Base-by-base conservation (phyloP, 64 coral and sea anemone genomes). In the Porites australiensis region DNA sequence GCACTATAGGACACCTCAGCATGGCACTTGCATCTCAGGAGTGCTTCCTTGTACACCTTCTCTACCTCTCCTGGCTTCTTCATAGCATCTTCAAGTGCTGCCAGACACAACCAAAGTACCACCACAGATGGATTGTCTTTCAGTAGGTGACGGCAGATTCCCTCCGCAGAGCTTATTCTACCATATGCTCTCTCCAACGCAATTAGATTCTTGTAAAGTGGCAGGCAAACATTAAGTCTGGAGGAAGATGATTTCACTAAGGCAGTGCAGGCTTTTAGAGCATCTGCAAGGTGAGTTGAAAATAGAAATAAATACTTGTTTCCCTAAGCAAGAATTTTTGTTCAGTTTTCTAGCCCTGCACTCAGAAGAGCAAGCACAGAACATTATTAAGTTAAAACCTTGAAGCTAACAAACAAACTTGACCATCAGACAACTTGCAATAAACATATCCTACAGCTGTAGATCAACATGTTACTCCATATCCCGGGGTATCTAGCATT, bases 131-230 rank as follows among this genome's bases (percentile, higher is more conserved):
- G 23, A 58, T 79, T 85, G 76, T 88, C 86, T 60, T 96, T 79
- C 12, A 99, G 85, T 13, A 99, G 83, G 72, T 95, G 89, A 74
- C 65, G 80, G 48, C 98, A 96, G 43, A 93, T 99, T 64, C 94
- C 94, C 83, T 64, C 94, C 9, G 98, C 94, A 18, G 98, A 99
- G 77, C 93, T 69, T 16, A 85, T 46, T 69, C 94, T 94, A 3
- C 87, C 66, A 88, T 94, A 92, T 4, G 98, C 98, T 73, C 83
- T 86, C 84, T 99, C 98, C 88, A 99, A 79, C 16, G 98, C 94
- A 18, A 99, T 72, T 61, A 99, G 84, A 83, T 99, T 99, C 77
- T 85, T 93, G 58, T 96, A 99, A 3, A 99, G 75, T 61, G 94
- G 94, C 21, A 99, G 89, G 64, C 80, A 72, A 4, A 91, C 44